Evolutionary conservation across 1,140 invertebrate species (phyloP), one percentile per base, ranked within the genome.

Genomic region (Frieseomelitta varia): DNA sequence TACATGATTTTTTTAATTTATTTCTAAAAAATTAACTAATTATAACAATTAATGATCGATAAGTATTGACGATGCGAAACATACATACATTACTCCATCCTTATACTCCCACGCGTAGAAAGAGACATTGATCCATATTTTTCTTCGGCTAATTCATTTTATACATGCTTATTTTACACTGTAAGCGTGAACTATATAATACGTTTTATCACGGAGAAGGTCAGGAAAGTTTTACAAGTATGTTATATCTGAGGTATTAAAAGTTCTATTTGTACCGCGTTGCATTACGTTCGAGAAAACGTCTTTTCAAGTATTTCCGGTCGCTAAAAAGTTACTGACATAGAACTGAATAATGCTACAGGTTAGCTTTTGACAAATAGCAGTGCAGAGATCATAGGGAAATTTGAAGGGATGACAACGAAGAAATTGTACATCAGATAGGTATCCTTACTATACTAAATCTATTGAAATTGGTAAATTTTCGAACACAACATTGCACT

Each of bases 111-210:
- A 84, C 55, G 55, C 47, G 51, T 53, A 63, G 4, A 79, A 79
- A 71, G 24, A 61, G 63, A 27, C 34, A 78, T 68, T 34, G 63
- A 77, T 81, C 51, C 51, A 63, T 39, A 58, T 75, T 67, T 75
- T 67, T 55, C 39, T 39, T 76, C 11, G 12, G 4, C n/a, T 68
- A 51, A 77, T 4, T 21, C 17, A 78, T 71, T 76, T 67, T 19
- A 55, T 81, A 11, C 14, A 30, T 39, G 14, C 27, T n/a, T n/a
- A 12, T 81, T 76, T 82, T 74, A 19, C n/a, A 65, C 14, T 17
- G 39, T 47, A 27, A n/a, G 47, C 19, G 6, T 24, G 1, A 47
- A 17, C 19, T 68, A n/a, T 51, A 2, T 53, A 68, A 67, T 39
- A 17, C 51, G 34, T 21, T 76, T 82, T 77, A 51, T 68, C 15